These are phyloP conservation scores for Spinus olivaceus DNA, from an alignment of 2,797 vertebrate species.

Conservation along the genomic window DNA sequence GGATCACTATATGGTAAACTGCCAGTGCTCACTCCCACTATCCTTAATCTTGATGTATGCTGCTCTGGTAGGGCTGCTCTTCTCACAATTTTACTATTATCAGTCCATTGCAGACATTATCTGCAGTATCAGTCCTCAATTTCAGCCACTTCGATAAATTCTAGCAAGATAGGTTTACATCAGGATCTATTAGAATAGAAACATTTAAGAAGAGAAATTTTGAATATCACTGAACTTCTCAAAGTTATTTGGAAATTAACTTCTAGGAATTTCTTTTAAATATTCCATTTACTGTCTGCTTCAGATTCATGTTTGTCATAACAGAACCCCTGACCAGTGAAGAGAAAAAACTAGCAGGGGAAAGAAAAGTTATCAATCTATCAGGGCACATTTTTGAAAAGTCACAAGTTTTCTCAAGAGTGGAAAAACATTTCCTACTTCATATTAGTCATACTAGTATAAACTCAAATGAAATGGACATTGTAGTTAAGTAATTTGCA, in stretches of 20 bases:
- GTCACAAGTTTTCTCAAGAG: not conserved
- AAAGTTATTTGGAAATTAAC: not conserved
- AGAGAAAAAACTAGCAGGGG: not conserved
- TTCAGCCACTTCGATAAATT: not conserved
- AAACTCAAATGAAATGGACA: not conserved
- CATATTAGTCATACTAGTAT: not conserved
- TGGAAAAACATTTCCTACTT: not conserved
- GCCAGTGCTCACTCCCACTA: not conserved
- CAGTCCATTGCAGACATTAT: rapidly evolving
- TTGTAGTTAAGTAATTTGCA: too few species aligned
- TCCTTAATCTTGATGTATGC: not conserved
- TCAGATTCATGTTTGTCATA: not conserved
- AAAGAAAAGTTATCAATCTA: not conserved
- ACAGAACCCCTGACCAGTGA: not conserved
- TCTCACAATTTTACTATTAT: not conserved
- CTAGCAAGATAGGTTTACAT: not conserved
- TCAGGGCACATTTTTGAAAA: not conserved
- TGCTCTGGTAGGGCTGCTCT: not conserved
- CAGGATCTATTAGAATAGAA: not conserved
- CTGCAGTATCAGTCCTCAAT: not conserved
- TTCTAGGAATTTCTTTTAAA: not conserved
- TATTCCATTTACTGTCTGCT: not conserved
- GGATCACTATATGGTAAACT: not conserved
- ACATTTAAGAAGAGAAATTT: not conserved
- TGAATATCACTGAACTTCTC: not conserved